A percentile compares a stretch with the other conserved stretches of the same genome.
These are phyloP conservation scores for Pogonocherus hispidulus DNA, from an alignment of 2,888 invertebrate genomes.

Conservation along the genomic window DNA sequence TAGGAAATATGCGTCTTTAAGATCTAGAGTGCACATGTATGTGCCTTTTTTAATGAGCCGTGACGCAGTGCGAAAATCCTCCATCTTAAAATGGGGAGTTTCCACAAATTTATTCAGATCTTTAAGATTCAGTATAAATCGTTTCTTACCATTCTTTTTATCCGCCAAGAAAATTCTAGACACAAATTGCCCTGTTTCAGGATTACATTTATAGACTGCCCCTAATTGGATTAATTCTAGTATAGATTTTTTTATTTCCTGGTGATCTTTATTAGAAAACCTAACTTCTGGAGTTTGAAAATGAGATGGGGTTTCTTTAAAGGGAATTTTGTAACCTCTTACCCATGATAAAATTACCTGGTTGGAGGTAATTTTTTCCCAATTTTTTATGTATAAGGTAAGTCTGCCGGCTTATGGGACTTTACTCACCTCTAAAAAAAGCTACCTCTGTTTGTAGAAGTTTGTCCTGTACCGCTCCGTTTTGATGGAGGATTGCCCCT, in stretches of 20 bases:
- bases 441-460: no score
- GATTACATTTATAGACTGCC: slow-evolving; percentile 10
- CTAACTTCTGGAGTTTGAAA: neutral
- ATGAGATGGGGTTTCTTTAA: slow-evolving; percentile 18
- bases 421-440: no score
- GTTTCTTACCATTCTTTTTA: slow-evolving; percentile 10
- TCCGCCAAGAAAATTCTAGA: slow-evolving; percentile 10
- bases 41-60: slow-evolving; percentile 34
- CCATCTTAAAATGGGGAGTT: slow-evolving; percentile 52
- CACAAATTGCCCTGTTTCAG: slow-evolving; percentile 36
- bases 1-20: slow-evolving; percentile 38
- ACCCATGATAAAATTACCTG: slow-evolving; percentile 16
- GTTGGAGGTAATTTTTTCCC: slow-evolving; percentile 26
- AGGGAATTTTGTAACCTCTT: slow-evolving; percentile 26
- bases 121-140: slow-evolving; percentile 42
- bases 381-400: neutral
- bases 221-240: neutral
- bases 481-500: neutral
- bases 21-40: slow-evolving; percentile 30
- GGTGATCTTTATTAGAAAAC: neutral
- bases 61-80: slow-evolving; percentile 44
- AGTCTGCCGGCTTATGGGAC: no score
- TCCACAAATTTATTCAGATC: slow-evolving; percentile 44
- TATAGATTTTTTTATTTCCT: neutral
- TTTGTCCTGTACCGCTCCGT: neutral